These are phyloP conservation scores for Phataginus tetradactyla DNA, from an alignment of 2,797 vertebrate genomes.

Conservation along the genomic window DNA sequence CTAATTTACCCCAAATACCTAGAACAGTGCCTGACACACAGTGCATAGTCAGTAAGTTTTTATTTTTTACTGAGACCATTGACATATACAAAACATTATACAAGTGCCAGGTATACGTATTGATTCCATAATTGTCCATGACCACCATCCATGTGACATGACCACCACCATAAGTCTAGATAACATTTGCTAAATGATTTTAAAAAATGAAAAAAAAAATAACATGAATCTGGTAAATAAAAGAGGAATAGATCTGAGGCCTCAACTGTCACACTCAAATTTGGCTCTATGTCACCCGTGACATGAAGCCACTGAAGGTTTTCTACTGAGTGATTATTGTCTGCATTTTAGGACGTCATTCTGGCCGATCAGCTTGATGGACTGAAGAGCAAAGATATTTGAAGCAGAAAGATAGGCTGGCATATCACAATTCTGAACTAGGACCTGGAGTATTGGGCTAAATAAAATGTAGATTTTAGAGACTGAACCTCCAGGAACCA, in stretches of 20 bases:
- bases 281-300: neutral
- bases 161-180: neutral
- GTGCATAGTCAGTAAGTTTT: neutral
- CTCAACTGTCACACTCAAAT: neutral
- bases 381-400: neutral
- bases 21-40: neutral
- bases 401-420: neutral
- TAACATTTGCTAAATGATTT: neutral
- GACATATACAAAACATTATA: neutral
- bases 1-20: neutral
- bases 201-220: neutral
- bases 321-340: fast-evolving
- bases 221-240: neutral
- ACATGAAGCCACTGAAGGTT: neutral
- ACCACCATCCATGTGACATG: too few species aligned
- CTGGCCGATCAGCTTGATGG: neutral
- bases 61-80: neutral
- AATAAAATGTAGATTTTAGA: neutral
- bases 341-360: neutral
- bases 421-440: too few species aligned
- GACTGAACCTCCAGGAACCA: fast-evolving
- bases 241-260: neutral
- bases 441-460: neutral
- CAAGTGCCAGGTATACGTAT: too few species aligned
- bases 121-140: too few species aligned